Conservation (phyloP, 2,113 vertebrate species). For the Odocoileus hemionus region DNA sequence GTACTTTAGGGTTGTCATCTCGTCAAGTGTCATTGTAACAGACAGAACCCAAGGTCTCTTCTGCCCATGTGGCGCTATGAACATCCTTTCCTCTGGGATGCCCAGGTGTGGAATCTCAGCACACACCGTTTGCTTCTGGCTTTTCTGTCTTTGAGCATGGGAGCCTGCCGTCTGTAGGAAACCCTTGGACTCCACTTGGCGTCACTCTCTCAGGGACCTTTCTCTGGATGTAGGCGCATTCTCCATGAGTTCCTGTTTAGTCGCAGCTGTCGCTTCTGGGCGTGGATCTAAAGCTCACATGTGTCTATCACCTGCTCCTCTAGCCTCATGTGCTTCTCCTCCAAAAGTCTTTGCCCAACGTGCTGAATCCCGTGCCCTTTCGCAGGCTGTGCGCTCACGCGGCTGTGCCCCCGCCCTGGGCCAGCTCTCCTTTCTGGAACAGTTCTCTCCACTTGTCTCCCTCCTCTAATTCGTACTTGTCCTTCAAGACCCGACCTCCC, state of each 20-base stretch:
- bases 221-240: neutral
- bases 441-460: too few species aligned
- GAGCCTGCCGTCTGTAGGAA: neutral
- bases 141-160: neutral
- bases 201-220: rapidly evolving
- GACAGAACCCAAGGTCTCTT: rapidly evolving
- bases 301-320: rapidly evolving
- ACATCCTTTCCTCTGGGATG: too few species aligned
- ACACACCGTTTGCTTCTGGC: too few species aligned
- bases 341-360: neutral
- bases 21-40: neutral
- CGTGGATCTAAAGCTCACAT: rapidly evolving
- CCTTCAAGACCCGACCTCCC: neutral
- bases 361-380: neutral
- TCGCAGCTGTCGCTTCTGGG: too few species aligned
- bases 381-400: neutral
- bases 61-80: neutral
- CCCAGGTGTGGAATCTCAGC: neutral
- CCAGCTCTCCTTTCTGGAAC: neutral
- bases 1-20: rapidly evolving
- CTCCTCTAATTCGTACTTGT: too few species aligned
- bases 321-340: neutral
- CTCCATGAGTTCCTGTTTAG: neutral
- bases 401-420: neutral
- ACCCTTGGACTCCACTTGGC: neutral